phyloP scores from a whole-genome alignment of 1,140 invertebrate species.

The Aphis gossypii region DNA sequence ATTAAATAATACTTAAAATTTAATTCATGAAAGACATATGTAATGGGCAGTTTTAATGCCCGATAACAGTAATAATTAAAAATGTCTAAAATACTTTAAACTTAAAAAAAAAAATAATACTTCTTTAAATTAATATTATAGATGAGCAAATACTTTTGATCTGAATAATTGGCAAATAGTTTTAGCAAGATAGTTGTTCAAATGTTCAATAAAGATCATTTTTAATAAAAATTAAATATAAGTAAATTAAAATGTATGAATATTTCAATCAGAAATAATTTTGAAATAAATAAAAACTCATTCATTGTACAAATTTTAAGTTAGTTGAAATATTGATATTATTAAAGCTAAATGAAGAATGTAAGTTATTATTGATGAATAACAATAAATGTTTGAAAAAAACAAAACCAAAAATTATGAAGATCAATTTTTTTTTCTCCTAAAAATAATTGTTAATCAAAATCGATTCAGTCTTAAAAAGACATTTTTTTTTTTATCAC shows the following conservation, averaged over 20 bases:
- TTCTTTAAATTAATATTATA: background rate
- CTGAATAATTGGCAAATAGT: background rate
- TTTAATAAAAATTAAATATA: background rate
- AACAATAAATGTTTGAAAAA: background rate
- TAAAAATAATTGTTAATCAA: constrained; percentile 9
- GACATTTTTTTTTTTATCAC: constrained; percentile 33
- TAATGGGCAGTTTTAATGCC: background rate
- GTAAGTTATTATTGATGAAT: background rate
- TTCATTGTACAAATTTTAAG: background rate
- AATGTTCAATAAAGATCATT: background rate
- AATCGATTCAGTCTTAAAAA: constrained; percentile 32
- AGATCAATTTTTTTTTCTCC: background rate
- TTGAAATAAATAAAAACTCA: background rate
- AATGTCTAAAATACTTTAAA: constrained; percentile 26
- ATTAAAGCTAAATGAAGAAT: constrained; percentile 22
- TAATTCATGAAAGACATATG: constrained; percentile 1
- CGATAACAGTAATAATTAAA: constrained; percentile 21
- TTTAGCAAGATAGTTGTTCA: background rate
- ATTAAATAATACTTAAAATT: constrained; percentile 37
- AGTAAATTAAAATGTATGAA: background rate
- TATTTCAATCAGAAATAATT: background rate
- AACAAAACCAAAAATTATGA: background rate
- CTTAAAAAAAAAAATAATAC: background rate
- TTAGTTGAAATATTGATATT: background rate
- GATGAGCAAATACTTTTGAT: constrained; percentile 22